Conservation (phyloP, 1,140 invertebrate species). For the Drosophila subpulchrella region DNA sequence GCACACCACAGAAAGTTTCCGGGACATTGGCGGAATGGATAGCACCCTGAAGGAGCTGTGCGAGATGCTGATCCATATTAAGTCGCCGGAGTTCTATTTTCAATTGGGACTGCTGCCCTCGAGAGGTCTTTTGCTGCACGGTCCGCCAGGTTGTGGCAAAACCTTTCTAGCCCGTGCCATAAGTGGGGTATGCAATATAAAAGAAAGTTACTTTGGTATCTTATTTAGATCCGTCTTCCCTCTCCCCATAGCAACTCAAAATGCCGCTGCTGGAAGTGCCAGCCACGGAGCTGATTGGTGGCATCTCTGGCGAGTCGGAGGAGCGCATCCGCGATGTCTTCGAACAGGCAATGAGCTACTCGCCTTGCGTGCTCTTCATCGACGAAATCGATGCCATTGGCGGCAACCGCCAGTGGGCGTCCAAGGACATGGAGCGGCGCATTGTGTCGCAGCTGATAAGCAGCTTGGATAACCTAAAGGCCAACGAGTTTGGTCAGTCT, state of each 20-base stretch:
- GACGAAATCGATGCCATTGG: constrained; percentile 97
- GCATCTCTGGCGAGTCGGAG: constrained; percentile 98
- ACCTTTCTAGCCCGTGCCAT: constrained; percentile 94
- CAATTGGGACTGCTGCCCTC: constrained; percentile 91
- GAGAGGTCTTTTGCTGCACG: constrained; percentile 89
- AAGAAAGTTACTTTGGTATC: neutral
- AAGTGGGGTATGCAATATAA: constrained; percentile 90
- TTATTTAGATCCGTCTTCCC: neutral
- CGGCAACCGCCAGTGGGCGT: constrained; percentile 93
- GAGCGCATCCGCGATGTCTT: constrained; percentile 96
- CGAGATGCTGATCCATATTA: constrained; percentile 92
- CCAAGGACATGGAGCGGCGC: constrained; percentile 97
- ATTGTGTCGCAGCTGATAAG: constrained; percentile 96
- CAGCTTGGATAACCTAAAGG: constrained; percentile 92
- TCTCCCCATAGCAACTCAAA: constrained; percentile 86
- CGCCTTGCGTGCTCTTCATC: constrained; percentile 96
- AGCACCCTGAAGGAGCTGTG: constrained; percentile 91
- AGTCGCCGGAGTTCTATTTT: constrained; percentile 92
- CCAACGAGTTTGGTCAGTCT: constrained; percentile 87
- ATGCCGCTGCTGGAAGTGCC: constrained; percentile 94
- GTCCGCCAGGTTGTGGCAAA: constrained; percentile 74
- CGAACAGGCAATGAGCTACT: constrained; percentile 89
- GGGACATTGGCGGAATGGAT: constrained; percentile 91
- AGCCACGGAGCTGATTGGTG: constrained; percentile 96
- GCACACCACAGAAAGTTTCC: constrained; percentile 84